Conservation (phyloP, 1,140 invertebrate species). For the Nasonia giraulti region DNA sequence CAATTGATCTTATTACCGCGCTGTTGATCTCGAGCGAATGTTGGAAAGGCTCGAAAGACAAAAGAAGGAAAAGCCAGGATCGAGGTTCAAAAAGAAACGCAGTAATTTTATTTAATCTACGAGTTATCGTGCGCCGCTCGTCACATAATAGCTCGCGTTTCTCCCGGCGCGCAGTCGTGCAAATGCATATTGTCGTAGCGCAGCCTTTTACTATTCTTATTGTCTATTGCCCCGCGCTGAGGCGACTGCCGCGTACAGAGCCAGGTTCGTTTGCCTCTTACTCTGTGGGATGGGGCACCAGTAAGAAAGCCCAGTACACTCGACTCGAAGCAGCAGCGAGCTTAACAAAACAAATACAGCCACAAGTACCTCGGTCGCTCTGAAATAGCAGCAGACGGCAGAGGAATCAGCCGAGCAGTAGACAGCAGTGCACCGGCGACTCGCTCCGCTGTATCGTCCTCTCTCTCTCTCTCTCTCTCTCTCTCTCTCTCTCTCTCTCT, state of each 20-base stretch:
- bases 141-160: conserved; percentile 35
- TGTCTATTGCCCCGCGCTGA: neutral
- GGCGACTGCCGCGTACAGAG: too few relatives aligned
- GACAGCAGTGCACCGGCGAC: neutral
- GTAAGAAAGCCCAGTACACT: too few relatives aligned
- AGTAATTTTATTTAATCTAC: conserved; percentile 33
- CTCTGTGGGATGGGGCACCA: too few relatives aligned
- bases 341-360: too few relatives aligned
- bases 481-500: too few relatives aligned
- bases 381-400: neutral
- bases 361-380: neutral
- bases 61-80: neutral
- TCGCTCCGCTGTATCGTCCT: neutral
- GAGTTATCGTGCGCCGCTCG: conserved; percentile 15
- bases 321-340: too few relatives aligned
- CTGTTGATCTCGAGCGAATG: neutral
- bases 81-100: neutral
- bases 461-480: too few relatives aligned
- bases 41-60: neutral
- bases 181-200: neutral
- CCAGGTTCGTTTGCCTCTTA: too few relatives aligned
- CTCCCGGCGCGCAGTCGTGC: neutral
- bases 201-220: neutral
- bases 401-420: neutral
- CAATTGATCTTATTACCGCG: too few relatives aligned